phyloP scores from a whole-genome alignment of 2,113 vertebrate genomes.

The Jacana jacana region DNA sequence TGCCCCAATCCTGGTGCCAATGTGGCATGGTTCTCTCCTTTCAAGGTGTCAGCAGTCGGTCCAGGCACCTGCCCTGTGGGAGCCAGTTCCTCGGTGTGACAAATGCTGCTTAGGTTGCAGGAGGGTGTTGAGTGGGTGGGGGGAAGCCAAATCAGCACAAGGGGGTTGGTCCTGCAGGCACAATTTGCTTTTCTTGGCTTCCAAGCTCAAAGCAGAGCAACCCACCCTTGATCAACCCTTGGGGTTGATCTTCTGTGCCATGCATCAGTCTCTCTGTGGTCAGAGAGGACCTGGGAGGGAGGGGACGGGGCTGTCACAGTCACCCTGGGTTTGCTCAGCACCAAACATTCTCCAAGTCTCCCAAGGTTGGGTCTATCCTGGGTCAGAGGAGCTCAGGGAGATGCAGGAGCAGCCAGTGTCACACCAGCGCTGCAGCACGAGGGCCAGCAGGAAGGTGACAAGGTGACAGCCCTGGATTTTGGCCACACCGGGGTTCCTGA shows the following conservation, averaged over 20 bases:
- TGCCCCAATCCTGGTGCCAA: neutral
- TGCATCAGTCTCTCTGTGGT: neutral
- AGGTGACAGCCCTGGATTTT: neutral
- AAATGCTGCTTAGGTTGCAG: neutral
- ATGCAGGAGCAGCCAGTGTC: neutral
- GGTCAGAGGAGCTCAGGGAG: neutral
- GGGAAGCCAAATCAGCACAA: neutral
- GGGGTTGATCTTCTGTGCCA: neutral
- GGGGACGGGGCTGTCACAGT: neutral
- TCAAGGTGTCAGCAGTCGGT: neutral
- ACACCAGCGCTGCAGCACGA: neutral
- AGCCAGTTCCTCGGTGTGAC: neutral
- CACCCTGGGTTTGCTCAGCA: neutral
- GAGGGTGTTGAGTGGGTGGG: no score
- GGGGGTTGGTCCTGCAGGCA: neutral
- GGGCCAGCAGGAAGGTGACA: neutral
- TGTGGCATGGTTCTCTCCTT: neutral
- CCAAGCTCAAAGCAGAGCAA: neutral
- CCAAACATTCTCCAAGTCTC: neutral
- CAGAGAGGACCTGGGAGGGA: neutral
- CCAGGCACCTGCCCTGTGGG: neutral
- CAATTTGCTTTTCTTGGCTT: neutral
- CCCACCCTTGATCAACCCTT: neutral
- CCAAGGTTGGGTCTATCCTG: neutral
- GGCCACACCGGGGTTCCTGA: neutral